These are phyloP conservation scores for Ateles fusciceps DNA, from an alignment of 2,797 vertebrate species.

Conservation along the genomic window DNA sequence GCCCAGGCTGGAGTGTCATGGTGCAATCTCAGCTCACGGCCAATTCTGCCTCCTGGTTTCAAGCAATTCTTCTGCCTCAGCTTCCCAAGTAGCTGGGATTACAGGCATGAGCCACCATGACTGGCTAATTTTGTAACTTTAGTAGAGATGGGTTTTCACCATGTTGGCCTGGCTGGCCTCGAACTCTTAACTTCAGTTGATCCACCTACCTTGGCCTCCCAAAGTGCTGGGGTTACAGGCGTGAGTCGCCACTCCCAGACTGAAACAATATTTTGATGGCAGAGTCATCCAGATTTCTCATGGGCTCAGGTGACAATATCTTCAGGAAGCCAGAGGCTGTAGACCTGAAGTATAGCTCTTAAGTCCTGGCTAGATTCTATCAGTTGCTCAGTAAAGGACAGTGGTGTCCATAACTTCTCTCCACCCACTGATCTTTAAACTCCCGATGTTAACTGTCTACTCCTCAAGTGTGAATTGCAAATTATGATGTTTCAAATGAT, in stretches of 20 bases:
- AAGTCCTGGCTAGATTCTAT: not conserved
- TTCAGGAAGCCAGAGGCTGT: not conserved
- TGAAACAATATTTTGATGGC: not conserved
- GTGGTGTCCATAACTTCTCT: not conserved
- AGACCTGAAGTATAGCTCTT: not conserved
- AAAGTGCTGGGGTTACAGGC: no score
- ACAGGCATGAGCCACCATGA: no score
- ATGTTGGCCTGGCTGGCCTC: no score
- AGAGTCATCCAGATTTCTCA: not conserved
- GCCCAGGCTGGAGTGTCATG: no score
- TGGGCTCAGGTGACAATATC: no score
- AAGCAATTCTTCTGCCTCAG: no score
- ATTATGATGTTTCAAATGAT: not conserved
- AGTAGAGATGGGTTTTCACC: no score
- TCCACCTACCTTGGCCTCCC: no score
- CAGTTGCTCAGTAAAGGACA: not conserved
- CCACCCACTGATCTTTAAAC: not conserved
- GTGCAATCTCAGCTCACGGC: fast-evolving
- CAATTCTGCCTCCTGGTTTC: no score
- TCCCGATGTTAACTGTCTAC: not conserved
- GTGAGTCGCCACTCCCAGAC: fast-evolving
- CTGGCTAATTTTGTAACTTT: no score
- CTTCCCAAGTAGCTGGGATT: no score
- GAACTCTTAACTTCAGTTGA: no score
- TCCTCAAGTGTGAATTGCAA: not conserved